Percentiles rank a stretch among this genome's conserved stretches.
Evolutionary conservation across 2,113 vertebrate species (phyloP).

Genomic region (Prunella himalayana): DNA sequence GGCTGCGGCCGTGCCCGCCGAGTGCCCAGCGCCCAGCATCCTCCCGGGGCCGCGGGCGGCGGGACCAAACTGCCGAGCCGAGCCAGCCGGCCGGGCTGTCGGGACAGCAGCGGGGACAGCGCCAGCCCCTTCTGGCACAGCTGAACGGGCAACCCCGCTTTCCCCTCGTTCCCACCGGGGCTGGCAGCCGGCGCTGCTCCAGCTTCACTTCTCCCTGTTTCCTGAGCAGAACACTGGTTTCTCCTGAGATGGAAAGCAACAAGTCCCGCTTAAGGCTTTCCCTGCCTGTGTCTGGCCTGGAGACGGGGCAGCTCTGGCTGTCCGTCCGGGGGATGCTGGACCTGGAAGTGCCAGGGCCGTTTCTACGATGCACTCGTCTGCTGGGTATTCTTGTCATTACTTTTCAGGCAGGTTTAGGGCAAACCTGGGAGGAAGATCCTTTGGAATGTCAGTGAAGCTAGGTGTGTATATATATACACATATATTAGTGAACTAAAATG

Average conservation of each 20-base stretch:
- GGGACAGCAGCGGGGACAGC: neutral
- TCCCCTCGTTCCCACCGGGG: rapidly evolving
- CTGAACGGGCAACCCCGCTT: neutral
- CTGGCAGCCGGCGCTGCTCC: neutral
- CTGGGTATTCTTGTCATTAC: rapidly evolving
- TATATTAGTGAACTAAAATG: neutral
- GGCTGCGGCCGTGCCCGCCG: too few relatives aligned
- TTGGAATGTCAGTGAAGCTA: neutral
- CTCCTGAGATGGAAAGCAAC: neutral
- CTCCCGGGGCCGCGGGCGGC: neutral
- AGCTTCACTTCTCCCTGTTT: rapidly evolving
- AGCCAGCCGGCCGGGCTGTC: neutral
- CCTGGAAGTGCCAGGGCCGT: rapidly evolving
- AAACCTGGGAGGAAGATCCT: neutral
- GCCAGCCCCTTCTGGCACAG: neutral
- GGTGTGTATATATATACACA: neutral
- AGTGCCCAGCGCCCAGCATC: neutral
- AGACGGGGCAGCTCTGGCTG: rapidly evolving
- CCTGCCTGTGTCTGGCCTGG: rapidly evolving
- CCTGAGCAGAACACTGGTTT: rapidly evolving
- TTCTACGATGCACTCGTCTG: neutral
- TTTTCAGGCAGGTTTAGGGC: neutral
- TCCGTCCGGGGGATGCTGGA: rapidly evolving
- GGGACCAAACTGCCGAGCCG: neutral
- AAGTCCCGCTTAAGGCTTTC: neutral